Evolutionary conservation across 2,888 invertebrate species (phyloP).

Genomic region (Chesias legatella): DNA sequence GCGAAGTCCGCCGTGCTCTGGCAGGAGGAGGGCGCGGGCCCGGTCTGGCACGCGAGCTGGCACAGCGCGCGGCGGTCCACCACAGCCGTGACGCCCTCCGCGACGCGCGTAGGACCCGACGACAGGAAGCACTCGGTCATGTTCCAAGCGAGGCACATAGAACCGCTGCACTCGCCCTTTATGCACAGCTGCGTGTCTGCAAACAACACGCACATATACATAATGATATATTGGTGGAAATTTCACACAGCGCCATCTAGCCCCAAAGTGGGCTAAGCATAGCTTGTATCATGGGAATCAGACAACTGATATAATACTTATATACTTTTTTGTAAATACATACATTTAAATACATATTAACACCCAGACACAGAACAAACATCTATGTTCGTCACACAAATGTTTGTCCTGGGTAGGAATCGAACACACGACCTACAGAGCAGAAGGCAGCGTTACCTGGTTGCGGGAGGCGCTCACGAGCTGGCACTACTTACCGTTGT

Average conservation of each 20-base stretch:
- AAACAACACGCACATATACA: no score
- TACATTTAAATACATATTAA: no score
- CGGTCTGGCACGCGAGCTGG: conserved; percentile 97
- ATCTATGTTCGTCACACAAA: no score
- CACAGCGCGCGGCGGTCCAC: conserved; percentile 93
- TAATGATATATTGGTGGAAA: no score
- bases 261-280: no score
- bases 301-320: no score
- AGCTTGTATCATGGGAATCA: no score
- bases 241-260: no score
- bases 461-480: neutral
- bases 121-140: conserved; percentile 97
- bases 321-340: no score
- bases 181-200: conserved; percentile 88
- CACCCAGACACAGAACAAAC: no score
- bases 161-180: conserved; percentile 95
- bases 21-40: conserved; percentile 86
- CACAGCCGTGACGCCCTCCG: conserved; percentile 75
- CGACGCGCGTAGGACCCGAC: conserved; percentile 83
- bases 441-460: no score
- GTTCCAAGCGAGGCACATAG: conserved; percentile 96
- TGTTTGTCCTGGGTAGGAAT: no score
- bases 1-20: conserved; percentile 94
- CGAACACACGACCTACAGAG: neutral
- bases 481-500: conserved; percentile 88